Percentiles rank a stretch among this genome's conserved stretches.
Conservation (phyloP, 2,797 vertebrate genomes). For the Xerus rutilus region DNA sequence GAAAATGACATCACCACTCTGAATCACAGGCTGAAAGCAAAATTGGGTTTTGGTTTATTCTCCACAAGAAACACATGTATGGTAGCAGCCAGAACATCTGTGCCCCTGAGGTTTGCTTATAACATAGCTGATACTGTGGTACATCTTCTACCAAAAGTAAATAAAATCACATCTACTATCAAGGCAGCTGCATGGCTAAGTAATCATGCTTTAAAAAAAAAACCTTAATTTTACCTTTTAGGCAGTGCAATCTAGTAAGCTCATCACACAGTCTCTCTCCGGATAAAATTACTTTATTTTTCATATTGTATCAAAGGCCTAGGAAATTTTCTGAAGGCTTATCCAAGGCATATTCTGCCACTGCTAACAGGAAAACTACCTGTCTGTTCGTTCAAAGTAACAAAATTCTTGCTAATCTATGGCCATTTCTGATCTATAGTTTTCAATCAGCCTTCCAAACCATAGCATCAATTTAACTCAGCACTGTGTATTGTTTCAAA, state of each 20-base stretch:
- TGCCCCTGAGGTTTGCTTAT: constrained; percentile 24
- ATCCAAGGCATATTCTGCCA: constrained; percentile 44
- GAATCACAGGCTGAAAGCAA: constrained; percentile 74
- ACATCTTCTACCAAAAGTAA: not conserved
- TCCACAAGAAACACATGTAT: constrained; percentile 60
- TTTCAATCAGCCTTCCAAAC: constrained; percentile 45
- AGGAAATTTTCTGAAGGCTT: constrained; percentile 46
- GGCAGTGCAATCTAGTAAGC: constrained; percentile 51
- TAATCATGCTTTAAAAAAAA: not conserved
- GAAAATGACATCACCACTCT: constrained; percentile 78
- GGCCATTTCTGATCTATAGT: constrained; percentile 37
- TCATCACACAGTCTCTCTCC: constrained; percentile 55
- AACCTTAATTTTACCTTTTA: constrained; percentile 49
- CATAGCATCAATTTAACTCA: constrained; percentile 58
- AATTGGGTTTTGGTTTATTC: constrained; percentile 66
- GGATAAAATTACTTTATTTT: constrained; percentile 73
- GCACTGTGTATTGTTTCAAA: constrained; percentile 47
- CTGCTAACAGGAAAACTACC: not conserved
- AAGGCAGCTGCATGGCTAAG: not conserved
- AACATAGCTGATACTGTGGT: not conserved
- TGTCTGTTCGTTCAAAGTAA: constrained; percentile 47
- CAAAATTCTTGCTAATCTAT: constrained; percentile 50
- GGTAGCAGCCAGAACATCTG: constrained; percentile 16
- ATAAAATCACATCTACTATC: not conserved
- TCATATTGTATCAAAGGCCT: constrained; percentile 70